phyloP scores from a whole-genome alignment of 2,113 vertebrate genomes.

The Marcusenius ussheri region DNA sequence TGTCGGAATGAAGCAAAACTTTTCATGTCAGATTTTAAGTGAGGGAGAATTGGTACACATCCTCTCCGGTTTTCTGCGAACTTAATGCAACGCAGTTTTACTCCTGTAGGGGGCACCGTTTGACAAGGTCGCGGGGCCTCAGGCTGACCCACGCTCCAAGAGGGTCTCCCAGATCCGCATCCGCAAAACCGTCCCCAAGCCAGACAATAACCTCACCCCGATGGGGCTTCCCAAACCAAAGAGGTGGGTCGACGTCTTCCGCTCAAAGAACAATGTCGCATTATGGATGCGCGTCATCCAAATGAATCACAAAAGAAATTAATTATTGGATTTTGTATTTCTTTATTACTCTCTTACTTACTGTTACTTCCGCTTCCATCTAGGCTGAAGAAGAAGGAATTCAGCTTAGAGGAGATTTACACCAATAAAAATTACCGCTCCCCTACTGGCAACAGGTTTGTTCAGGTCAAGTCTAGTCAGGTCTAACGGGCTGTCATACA shows the following conservation, averaged over 20 bases:
- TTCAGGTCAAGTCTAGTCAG: not conserved
- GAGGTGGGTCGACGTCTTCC: conserved; percentile 61
- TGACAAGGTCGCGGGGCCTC: not conserved
- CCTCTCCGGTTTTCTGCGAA: not conserved
- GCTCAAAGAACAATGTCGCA: not conserved
- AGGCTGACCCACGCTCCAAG: conserved; percentile 27
- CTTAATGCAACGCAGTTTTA: not conserved
- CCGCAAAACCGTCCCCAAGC: conserved; percentile 78
- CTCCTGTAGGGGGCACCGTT: conserved; percentile 26
- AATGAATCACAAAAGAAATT: not conserved
- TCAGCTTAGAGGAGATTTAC: conserved; percentile 96
- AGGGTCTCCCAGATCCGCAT: conserved; percentile 89
- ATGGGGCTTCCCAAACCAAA: conserved; percentile 92
- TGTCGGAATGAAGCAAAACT: not conserved
- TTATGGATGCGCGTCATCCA: not conserved
- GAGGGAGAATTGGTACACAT: not conserved
- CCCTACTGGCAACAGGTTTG: conserved; percentile 79
- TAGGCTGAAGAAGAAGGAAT: conserved; percentile 93
- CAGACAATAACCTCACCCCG: conserved; percentile 81
- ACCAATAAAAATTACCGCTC: conserved; percentile 95
- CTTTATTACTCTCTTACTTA: not conserved
- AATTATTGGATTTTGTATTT: not conserved
- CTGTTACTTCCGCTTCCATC: conserved; percentile 9
- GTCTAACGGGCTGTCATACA: not conserved
- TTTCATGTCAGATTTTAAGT: not conserved